A percentile compares a stretch with the other conserved stretches of the same genome.
Evolutionary conservation across 2,888 invertebrate species (phyloP).

Genomic region (Dynastes hyllus): DNA sequence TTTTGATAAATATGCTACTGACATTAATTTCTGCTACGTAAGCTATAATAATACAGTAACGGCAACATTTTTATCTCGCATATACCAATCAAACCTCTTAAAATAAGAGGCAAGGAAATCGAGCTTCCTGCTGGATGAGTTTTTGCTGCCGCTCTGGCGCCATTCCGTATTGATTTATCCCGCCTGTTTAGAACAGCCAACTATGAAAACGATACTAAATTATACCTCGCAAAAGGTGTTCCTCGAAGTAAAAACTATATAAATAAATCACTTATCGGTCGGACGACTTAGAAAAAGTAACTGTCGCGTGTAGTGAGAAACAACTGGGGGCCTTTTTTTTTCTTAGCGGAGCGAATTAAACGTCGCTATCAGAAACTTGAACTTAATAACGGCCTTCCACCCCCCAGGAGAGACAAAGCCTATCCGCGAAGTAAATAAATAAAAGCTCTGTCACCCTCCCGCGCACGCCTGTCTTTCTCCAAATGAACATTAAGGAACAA

Average conservation of each 20-base stretch:
- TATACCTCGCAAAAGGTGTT: slow-evolving; percentile 34
- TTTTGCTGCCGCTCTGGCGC: slow-evolving; percentile 33
- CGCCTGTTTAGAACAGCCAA: slow-evolving; percentile 21
- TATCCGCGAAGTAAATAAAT: slow-evolving; percentile 47
- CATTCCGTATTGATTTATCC: slow-evolving; percentile 45
- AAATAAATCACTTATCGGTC: slow-evolving; percentile 53
- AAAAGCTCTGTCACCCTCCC: slow-evolving; percentile 37
- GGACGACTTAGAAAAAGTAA: slow-evolving; percentile 17
- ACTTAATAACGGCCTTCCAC: slow-evolving; percentile 50
- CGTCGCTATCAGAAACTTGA: slow-evolving; percentile 52
- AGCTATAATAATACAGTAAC: slow-evolving; percentile 3
- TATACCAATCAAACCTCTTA: slow-evolving; percentile 7
- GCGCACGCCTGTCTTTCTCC: slow-evolving; percentile 44
- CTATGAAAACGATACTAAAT: slow-evolving; percentile 21
- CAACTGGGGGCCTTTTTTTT: background rate
- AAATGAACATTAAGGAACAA: slow-evolving; percentile 59
- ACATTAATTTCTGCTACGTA: background rate
- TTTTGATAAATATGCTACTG: background rate
- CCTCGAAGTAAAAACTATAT: slow-evolving; percentile 31
- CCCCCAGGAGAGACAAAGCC: slow-evolving; percentile 46
- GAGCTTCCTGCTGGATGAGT: slow-evolving; percentile 22
- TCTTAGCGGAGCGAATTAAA: slow-evolving; percentile 45
- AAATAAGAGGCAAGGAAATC: slow-evolving; percentile 32
- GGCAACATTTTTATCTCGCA: background rate
- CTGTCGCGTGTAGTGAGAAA: background rate